Base-by-base conservation (phyloP, 64 coral and sea anemone species). In the Stichodactyla mertensii region DNA sequence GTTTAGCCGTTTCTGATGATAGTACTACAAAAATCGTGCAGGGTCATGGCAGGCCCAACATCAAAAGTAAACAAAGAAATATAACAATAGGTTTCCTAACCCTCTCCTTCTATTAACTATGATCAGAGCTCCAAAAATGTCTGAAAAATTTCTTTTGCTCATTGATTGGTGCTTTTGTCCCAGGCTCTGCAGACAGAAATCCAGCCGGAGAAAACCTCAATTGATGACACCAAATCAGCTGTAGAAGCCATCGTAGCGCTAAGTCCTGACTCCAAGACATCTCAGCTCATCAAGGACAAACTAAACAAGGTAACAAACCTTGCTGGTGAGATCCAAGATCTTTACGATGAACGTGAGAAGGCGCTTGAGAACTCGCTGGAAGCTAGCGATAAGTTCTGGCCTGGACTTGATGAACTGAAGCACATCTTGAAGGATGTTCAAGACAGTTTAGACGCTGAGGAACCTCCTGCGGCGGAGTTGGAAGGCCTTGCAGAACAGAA, bases 361-460 rank as follows among this genome's bases (percentile, higher is more conserved):
- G 80, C 94, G 10, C 71, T 96, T 1, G 85, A 93, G 82, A 87
- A 88, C 24, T 80, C 85, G 20, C 85, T 93, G 1, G 69, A 89
- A 15, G 94, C 94, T 14, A 90, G 87, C 12, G 94, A 96, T 16
- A 93, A 87, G 70, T 96, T 96, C 83, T 96, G 94, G 94, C 74
- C 89, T 0, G 91, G 88, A 8, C 61, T 93, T 13, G 88, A 90
- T 18, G 94, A 93, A 58, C 86, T 96, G 52, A 96, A 96, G 55
- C 80, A 83, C 77, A 93, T 93, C 64, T 84, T 93, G 18, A 96
- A 96, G 82, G 94, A 96, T 12, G 88, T 93, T 4, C 94, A 96
- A 84, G 94, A 96, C 14, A 87, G 85, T 54, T 15, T 93, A 67
- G 94, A 96, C 53, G 85, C 81, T 2, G 94, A 96, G 51, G 94